Conservation (phyloP, 2,888 invertebrate species). For the Patella ulyssiponensis region DNA sequence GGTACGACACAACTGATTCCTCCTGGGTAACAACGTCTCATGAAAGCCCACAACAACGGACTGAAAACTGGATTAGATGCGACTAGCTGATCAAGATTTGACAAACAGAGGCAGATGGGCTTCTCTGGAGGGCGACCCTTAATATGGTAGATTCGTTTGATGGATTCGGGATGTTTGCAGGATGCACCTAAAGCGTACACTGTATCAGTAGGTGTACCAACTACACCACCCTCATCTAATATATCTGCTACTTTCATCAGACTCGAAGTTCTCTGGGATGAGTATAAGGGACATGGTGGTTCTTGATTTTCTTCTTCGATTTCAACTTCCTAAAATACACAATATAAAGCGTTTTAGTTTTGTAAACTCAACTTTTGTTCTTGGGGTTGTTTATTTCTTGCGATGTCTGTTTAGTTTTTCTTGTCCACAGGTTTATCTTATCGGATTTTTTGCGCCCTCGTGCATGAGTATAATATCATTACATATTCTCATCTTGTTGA, state of each 20-base stretch:
- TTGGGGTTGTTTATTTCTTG: too few relatives aligned
- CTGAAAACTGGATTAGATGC: conserved; percentile 47
- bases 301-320: conserved; percentile 26
- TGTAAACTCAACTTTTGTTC: background rate
- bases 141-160: conserved; percentile 48
- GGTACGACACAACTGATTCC: conserved; percentile 55
- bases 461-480: too few relatives aligned
- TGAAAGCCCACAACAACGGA: conserved; percentile 50
- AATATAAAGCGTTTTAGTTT: background rate
- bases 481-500: too few relatives aligned
- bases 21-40: conserved; percentile 52
- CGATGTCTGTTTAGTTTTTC: too few relatives aligned
- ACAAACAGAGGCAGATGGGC: conserved; percentile 56
- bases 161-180: conserved; percentile 50
- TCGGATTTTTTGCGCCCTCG: too few relatives aligned
- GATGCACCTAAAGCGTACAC: conserved; percentile 56
- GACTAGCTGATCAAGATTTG: conserved; percentile 50
- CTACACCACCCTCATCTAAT: conserved; percentile 46
- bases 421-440: too few relatives aligned
- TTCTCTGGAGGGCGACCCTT: conserved; percentile 56
- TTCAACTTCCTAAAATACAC: conserved; percentile 30
- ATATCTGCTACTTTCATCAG: conserved; percentile 41
- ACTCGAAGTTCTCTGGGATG: conserved; percentile 47
- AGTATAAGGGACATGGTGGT: conserved; percentile 44
- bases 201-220: conserved; percentile 55